Evolutionary conservation across 1,140 invertebrate species (phyloP).

Genomic region (Tetramorium alpestre): DNA sequence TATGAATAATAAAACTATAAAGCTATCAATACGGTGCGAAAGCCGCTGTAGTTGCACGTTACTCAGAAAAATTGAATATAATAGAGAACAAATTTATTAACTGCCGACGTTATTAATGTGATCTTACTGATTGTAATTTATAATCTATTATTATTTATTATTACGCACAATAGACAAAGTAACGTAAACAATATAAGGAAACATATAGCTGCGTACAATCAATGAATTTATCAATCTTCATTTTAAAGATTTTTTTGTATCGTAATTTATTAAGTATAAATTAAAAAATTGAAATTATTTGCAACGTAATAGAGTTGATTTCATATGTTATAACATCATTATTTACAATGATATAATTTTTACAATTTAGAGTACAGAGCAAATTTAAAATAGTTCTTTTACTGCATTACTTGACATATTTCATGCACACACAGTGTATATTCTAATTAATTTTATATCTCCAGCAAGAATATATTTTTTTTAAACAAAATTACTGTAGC

Average conservation of each 20-base stretch:
- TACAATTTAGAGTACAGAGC: not conserved
- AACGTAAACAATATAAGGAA: not conserved
- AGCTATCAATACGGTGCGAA: constrained; percentile 48
- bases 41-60: constrained; percentile 34
- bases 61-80: constrained; percentile 48
- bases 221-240: not conserved
- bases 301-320: not conserved
- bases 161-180: not conserved
- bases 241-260: not conserved
- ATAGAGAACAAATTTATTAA: constrained; percentile 65
- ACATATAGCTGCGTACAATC: not conserved
- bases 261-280: not conserved
- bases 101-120: constrained; percentile 15
- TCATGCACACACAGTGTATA: not conserved
- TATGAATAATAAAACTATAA: constrained; percentile 72
- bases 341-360: not conserved
- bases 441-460: not conserved
- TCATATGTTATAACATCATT: not conserved
- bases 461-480: not conserved
- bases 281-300: constrained; percentile 4
- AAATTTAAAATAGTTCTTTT: not conserved
- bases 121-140: constrained; percentile 27
- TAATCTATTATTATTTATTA: constrained; percentile 6
- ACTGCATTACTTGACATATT: not conserved
- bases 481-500: not conserved